phyloP scores from a whole-genome alignment of 2,797 vertebrate genomes.

The Centropyge bicolor region DNA sequence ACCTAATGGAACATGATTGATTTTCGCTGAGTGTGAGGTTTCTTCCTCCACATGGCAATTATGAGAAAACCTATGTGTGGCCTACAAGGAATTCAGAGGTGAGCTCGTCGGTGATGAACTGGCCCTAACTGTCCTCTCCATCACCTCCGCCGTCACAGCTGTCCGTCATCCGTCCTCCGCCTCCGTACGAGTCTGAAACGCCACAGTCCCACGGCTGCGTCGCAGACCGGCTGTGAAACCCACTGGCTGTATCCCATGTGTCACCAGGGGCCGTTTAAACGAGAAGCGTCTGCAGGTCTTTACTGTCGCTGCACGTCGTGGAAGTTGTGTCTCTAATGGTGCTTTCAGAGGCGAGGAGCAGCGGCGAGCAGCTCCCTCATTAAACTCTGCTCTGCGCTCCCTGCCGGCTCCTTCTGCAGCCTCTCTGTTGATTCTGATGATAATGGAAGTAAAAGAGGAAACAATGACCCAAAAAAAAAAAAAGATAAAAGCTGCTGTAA shows the following conservation, averaged over 20 bases:
- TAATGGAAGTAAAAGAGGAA: conserved; percentile 35
- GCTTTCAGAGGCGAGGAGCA: conserved; percentile 13
- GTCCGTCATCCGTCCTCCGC: conserved; percentile 40
- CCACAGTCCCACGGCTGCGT: conserved; percentile 30
- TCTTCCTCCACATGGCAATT: not conserved
- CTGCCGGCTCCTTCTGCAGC: not conserved
- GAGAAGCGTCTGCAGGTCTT: conserved; percentile 36
- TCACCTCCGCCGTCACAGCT: conserved; percentile 61
- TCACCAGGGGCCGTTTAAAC: conserved; percentile 38
- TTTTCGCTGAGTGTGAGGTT: conserved; percentile 19
- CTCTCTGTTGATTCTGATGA: conserved; percentile 8
- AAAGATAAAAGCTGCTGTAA: not conserved
- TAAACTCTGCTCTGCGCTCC: not conserved
- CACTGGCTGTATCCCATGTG: conserved; percentile 33
- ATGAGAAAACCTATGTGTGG: not conserved
- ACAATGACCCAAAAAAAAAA: conserved; percentile 25
- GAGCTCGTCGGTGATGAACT: conserved; percentile 42
- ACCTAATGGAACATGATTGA: conserved; percentile 24
- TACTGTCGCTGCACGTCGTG: conserved; percentile 27
- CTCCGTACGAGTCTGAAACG: conserved; percentile 21
- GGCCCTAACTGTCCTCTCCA: conserved; percentile 54
- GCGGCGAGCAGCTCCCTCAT: not conserved
- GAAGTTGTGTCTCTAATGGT: not conserved
- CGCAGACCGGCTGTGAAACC: conserved; percentile 32
- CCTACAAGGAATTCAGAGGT: conserved; percentile 38